Percentiles rank a stretch among this genome's conserved stretches.
phyloP scores from a whole-genome alignment of 1,140 invertebrate genomes.

The Drosophila willistoni region DNA sequence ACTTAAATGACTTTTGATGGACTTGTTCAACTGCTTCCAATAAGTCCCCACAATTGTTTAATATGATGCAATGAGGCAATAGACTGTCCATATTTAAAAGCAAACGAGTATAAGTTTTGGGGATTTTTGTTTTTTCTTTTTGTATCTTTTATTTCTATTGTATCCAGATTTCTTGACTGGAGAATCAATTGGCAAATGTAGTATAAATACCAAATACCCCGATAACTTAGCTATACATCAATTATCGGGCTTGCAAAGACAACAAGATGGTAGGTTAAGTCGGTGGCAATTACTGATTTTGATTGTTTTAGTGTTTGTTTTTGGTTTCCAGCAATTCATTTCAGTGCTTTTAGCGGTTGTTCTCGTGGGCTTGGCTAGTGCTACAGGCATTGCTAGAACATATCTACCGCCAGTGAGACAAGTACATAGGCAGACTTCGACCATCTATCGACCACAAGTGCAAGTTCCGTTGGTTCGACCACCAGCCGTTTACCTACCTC shows the following conservation, averaged over 20 bases:
- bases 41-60: slow-evolving; percentile 38
- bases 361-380: slow-evolving; percentile 25
- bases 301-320: no score
- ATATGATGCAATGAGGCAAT: slow-evolving; percentile 13
- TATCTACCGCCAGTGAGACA: slow-evolving; percentile 34
- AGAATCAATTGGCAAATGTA: slow-evolving; percentile 4
- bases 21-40: slow-evolving; percentile 47
- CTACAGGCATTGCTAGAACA: slow-evolving; percentile 41
- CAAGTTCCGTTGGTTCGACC: not conserved
- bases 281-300: not conserved
- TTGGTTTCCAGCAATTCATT: slow-evolving; percentile 24
- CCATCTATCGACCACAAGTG: slow-evolving; percentile 18
- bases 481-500: not conserved
- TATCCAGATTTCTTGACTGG: slow-evolving; percentile 9
- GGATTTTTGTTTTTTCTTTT: slow-evolving; percentile 26
- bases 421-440: slow-evolving; percentile 15
- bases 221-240: slow-evolving; percentile 41
- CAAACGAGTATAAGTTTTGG: slow-evolving; percentile 11
- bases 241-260: slow-evolving; percentile 42
- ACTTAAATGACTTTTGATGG: slow-evolving; percentile 33
- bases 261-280: slow-evolving; percentile 59
- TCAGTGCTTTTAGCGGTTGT: slow-evolving; percentile 24
- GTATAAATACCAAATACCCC: slow-evolving; percentile 61
- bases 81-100: slow-evolving; percentile 21
- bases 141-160: slow-evolving; percentile 18